Evolutionary conservation across 2,888 invertebrate species (phyloP), one percentile per base, ranked within the genome.

Genomic region (Lutraria lutraria): DNA sequence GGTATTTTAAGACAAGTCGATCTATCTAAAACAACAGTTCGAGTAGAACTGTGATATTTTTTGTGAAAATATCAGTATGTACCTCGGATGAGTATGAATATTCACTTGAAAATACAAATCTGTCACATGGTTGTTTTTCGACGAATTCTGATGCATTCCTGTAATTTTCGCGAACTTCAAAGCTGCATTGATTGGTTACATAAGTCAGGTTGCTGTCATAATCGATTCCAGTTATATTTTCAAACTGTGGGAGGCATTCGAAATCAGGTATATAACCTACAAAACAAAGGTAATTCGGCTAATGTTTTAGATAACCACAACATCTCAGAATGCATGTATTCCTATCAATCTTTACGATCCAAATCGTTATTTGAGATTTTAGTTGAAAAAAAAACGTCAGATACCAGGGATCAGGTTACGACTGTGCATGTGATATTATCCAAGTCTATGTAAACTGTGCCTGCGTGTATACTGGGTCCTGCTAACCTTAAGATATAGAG

Each of bases 41-140:
- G 56, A 56, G 16, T 16, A 56, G 12, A 56, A 13, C 56, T 19
- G 12, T 56, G 15, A 19, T 2, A 56, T 16, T 16, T 16, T 56
- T 8, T 12, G 2, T 56, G 12, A 56, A 56, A 56, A 21, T n/a
- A n/a, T n/a, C n/a, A n/a, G n/a, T n/a, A 29, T 16, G 16, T 63
- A 83, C 83, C 83, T 83, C 83, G 25, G 16, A 63, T 19, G 83
- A 34, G n/a, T 83, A 83, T 8, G 83, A 43, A 43, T 63, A 34
- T 83, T 83, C 83, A 25, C 63, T 83, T 43, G 83, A 31, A 83
- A 53, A 83, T 10, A 63, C 31, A 34, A 34, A 83, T 31, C 43
- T 12, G n/a, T 83, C 63, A 63, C 83, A 83, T 31, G 34, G 60
- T 34, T 25, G 29, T 63, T 34, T 56, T 34, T 83, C 43, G 43